Percentiles rank a stretch among this genome's conserved stretches.
Conservation (phyloP, 2,113 vertebrate species). For the Crotalus helleri region DNA sequence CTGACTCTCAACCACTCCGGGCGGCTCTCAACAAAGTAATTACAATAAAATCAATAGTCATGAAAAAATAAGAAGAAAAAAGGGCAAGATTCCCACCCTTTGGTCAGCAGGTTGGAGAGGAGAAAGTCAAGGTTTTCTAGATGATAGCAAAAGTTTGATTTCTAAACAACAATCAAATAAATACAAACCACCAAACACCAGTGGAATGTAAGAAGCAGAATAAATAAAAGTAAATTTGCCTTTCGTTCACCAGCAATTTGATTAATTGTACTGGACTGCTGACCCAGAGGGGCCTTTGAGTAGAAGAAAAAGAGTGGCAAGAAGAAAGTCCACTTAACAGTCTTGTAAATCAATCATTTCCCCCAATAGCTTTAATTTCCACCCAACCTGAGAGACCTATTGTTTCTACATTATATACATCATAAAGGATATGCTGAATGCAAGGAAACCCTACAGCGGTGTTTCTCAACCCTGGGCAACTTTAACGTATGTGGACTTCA, state of each 20-base stretch:
- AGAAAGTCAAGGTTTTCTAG: not conserved
- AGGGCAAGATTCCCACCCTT: not conserved
- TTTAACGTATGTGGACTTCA: not conserved
- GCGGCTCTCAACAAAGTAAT: not conserved
- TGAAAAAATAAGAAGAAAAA: not conserved
- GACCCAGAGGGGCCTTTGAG: not conserved
- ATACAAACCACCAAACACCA: not conserved
- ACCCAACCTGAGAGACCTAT: not conserved
- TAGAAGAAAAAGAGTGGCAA: slow-evolving; percentile 6
- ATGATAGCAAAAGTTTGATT: not conserved
- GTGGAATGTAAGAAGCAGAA: not conserved
- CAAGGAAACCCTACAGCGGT: not conserved
- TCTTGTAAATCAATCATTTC: not conserved
- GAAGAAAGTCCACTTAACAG: not conserved
- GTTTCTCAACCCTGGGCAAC: not conserved
- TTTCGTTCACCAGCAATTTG: not conserved
- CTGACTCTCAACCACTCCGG: not conserved
- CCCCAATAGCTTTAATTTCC: not conserved
- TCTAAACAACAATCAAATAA: not conserved
- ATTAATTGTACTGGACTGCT: not conserved
- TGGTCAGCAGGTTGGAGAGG: not conserved
- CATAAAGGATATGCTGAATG: not conserved
- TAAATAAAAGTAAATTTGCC: not conserved
- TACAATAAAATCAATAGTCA: not conserved
- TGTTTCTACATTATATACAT: not conserved